These are phyloP conservation scores for Mus spretus DNA, from an alignment of 2,797 vertebrate genomes.

Conservation along the genomic window DNA sequence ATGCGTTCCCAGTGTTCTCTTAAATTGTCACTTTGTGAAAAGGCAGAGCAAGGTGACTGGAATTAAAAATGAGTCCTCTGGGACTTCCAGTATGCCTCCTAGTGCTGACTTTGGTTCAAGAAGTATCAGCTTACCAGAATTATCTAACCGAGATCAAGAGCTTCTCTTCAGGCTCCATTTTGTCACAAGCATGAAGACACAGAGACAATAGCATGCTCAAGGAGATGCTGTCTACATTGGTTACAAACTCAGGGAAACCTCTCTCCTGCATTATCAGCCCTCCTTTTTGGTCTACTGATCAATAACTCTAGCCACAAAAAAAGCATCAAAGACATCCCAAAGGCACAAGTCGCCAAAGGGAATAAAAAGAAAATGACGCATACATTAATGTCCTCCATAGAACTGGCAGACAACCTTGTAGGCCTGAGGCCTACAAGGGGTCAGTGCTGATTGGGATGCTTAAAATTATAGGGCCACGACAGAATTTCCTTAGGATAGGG, in stretches of 20 bases:
- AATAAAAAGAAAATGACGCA: constrained; percentile 35
- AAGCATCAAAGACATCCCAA: constrained; percentile 76
- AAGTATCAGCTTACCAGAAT: neutral
- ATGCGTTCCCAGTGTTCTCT: fast-evolving
- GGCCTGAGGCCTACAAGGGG: constrained; percentile 72
- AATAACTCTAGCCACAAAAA: constrained; percentile 65
- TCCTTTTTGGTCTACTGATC: constrained; percentile 50
- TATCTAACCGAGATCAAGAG: neutral
- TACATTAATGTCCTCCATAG: neutral
- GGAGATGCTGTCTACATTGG: neutral
- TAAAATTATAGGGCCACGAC: constrained; percentile 29
- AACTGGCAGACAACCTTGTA: constrained; percentile 25
- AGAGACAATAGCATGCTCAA: neutral
- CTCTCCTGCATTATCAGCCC: neutral
- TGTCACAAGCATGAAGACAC: neutral
- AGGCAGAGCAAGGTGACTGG: neutral
- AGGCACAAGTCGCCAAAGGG: constrained; percentile 69
- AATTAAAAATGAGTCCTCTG: neutral
- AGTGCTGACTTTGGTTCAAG: neutral
- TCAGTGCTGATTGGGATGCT: constrained; percentile 23
- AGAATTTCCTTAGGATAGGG: constrained; percentile 25
- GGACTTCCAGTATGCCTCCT: neutral
- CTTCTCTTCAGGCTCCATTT: neutral
- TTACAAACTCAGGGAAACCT: neutral
- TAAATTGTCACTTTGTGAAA: neutral